Conservation (phyloP, 2,797 vertebrate species). For the Halcyon chelicuti region DNA sequence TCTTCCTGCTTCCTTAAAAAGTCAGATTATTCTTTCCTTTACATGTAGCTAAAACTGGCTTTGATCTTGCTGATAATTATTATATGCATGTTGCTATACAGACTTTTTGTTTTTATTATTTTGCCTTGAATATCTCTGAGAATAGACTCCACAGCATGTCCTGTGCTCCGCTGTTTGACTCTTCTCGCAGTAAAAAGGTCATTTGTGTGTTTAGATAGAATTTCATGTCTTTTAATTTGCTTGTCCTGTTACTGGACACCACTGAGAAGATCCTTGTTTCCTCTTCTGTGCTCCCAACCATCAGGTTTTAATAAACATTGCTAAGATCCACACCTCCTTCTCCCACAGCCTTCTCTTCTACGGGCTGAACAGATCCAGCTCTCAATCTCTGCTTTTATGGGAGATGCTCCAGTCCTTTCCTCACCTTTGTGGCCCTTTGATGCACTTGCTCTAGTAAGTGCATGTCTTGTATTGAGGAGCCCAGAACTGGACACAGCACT, state of each 20-base stretch:
- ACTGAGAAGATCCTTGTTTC: not conserved
- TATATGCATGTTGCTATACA: not conserved
- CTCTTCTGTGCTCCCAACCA: not conserved
- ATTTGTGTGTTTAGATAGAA: not conserved
- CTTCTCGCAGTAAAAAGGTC: not conserved
- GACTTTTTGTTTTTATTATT: not conserved
- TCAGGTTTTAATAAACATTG: not conserved
- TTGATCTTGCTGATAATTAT: not conserved
- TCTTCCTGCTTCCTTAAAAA: not conserved
- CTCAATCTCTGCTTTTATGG: not conserved
- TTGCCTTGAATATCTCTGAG: not conserved
- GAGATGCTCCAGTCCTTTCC: not conserved
- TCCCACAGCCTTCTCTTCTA: not conserved
- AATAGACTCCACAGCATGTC: not conserved
- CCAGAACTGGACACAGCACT: not conserved
- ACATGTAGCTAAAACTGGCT: not conserved
- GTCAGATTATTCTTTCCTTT: not conserved
- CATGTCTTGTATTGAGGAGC: not conserved
- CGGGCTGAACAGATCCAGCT: not conserved
- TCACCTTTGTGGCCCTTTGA: not conserved
- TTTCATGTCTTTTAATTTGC: not conserved
- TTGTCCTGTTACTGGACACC: not conserved
- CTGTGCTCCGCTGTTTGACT: not conserved
- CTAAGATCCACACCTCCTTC: accelerated
- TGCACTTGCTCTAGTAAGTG: not conserved